Conservation (phyloP, 1,140 invertebrate species). For the Oreohelix idahoensis region DNA sequence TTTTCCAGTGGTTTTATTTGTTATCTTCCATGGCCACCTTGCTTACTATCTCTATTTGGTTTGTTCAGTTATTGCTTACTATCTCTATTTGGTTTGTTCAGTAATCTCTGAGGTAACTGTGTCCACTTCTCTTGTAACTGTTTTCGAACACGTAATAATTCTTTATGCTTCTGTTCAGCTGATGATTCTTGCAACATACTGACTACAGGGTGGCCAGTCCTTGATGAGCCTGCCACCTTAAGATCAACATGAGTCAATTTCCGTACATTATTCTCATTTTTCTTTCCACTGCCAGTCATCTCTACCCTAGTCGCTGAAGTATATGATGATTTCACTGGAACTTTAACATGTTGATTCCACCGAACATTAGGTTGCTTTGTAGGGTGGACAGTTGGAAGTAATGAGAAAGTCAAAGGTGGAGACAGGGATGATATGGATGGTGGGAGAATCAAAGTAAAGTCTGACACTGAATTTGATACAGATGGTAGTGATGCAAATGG, state of each 20-base stretch:
- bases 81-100: background rate
- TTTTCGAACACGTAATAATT: background rate
- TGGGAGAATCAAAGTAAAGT: background rate
- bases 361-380: background rate
- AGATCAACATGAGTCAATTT: background rate
- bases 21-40: too few relatives aligned
- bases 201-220: background rate
- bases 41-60: too few relatives aligned
- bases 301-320: background rate
- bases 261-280: too few relatives aligned
- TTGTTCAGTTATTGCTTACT: too few relatives aligned
- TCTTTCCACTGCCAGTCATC: background rate
- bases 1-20: too few relatives aligned
- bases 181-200: background rate
- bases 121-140: background rate
- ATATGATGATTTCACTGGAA: background rate
- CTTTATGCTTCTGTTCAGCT: background rate
- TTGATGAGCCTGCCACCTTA: background rate
- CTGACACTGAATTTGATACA: background rate
- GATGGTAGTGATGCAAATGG: background rate
- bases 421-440: background rate
- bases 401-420: too few relatives aligned
- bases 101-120: background rate
- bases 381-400: too few relatives aligned
- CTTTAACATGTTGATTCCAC: background rate